A percentile compares a stretch with the other conserved stretches of the same genome.
Evolutionary conservation across 2,888 invertebrate species (phyloP).

Genomic region (Phrixothrix hirtus): DNA sequence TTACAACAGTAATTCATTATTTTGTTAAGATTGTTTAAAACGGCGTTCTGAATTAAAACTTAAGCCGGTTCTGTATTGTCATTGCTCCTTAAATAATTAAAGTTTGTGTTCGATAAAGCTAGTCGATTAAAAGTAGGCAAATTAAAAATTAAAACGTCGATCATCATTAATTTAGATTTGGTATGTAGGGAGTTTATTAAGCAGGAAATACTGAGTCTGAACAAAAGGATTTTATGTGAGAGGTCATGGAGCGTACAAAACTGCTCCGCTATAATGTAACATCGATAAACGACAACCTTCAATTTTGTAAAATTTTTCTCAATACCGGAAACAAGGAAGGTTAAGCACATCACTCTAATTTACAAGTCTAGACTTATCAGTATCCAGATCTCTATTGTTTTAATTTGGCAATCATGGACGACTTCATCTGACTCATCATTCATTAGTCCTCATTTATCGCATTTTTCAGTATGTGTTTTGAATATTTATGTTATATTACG

Average conservation of each 20-base stretch:
- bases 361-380: conserved; percentile 30
- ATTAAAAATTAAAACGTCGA: not conserved
- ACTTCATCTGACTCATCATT: conserved; percentile 29
- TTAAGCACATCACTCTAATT: conserved; percentile 30
- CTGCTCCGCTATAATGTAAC: conserved; percentile 9
- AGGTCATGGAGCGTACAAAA: conserved; percentile 15
- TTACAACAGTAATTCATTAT: too few species aligned
- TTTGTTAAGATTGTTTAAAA: too few species aligned
- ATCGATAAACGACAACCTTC: conserved; percentile 27
- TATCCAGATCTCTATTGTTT: conserved; percentile 29
- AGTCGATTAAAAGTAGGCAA: too few species aligned
- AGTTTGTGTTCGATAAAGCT: not conserved
- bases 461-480: conserved; percentile 25
- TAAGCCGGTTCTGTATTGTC: too few species aligned
- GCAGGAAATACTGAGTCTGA: not conserved
- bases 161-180: not conserved
- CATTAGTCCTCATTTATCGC: conserved; percentile 28
- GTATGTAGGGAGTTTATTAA: not conserved
- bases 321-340: conserved; percentile 32
- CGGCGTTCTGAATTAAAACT: too few species aligned
- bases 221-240: conserved; percentile 1
- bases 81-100: not conserved
- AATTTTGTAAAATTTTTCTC: conserved; percentile 28
- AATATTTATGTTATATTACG: conserved; percentile 25
- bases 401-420: conserved; percentile 32